These are phyloP conservation scores for Nomada flava DNA, from an alignment of 2,888 invertebrate genomes.

Conservation along the genomic window DNA sequence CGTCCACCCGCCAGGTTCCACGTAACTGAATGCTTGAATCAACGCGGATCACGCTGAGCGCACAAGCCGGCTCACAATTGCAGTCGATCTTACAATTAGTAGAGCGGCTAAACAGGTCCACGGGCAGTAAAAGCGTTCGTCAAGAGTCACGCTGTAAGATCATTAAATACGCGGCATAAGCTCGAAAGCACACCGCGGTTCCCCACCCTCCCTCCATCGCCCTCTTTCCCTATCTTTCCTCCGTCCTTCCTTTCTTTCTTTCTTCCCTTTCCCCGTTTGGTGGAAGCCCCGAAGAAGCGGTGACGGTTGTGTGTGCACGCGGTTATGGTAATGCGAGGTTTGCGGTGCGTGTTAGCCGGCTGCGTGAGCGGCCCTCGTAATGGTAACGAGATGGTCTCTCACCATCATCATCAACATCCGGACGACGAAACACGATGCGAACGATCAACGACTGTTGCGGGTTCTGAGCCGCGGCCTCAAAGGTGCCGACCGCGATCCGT, in stretches of 20 bases:
- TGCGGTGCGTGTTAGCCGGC: slow-evolving; percentile 72
- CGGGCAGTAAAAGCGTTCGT: slow-evolving; percentile 45
- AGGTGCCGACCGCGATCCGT: slow-evolving; percentile 73
- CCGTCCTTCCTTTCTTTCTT: background rate
- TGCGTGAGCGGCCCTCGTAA: slow-evolving; percentile 74
- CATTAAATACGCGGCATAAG: slow-evolving; percentile 53
- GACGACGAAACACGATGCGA: slow-evolving; percentile 76
- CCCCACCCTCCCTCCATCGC: slow-evolving; percentile 19
- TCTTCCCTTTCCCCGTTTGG: slow-evolving; percentile 6
- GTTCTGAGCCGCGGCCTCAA: slow-evolving; percentile 68
- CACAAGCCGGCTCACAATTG: slow-evolving; percentile 48
- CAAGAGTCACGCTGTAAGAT: slow-evolving; percentile 37
- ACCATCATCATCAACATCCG: slow-evolving; percentile 78
- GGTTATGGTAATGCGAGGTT: slow-evolving; percentile 75
- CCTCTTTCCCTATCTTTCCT: background rate
- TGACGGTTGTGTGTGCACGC: slow-evolving; percentile 60
- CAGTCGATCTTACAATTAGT: slow-evolving; percentile 36
- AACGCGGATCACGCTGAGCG: background rate
- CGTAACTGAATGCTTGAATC: background rate
- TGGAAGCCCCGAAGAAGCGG: slow-evolving; percentile 39
- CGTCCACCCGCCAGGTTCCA: background rate
- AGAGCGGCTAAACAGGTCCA: slow-evolving; percentile 45
- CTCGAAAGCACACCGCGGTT: slow-evolving; percentile 54
- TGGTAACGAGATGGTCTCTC: slow-evolving; percentile 76
- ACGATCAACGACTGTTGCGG: slow-evolving; percentile 72